Conservation (phyloP, 2,797 vertebrate genomes). For the Anguilla pacifica region DNA sequence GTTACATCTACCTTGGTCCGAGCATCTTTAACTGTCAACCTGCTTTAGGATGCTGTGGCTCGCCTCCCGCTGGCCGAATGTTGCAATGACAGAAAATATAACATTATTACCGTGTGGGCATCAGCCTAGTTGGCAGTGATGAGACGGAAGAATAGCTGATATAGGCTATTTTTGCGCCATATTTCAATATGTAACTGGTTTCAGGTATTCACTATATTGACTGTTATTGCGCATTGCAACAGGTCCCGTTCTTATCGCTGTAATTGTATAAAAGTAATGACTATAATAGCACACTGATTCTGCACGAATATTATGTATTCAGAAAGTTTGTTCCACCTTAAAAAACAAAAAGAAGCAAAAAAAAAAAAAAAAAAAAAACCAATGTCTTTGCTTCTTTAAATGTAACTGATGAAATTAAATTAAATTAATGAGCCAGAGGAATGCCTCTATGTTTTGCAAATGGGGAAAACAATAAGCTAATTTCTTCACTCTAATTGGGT, state of each 20-base stretch:
- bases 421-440: background rate
- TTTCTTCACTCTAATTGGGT: background rate
- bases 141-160: background rate
- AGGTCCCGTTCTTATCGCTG: background rate
- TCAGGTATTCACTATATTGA: background rate
- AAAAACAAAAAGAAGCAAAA: background rate
- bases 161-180: background rate
- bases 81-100: constrained; percentile 18
- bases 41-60: constrained; percentile 36
- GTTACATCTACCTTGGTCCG: background rate
- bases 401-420: background rate
- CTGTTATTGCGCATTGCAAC: background rate
- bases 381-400: background rate
- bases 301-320: background rate
- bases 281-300: background rate
- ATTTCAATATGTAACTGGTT: background rate
- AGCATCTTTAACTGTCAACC: background rate
- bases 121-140: background rate
- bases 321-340: background rate
- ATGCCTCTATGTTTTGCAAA: background rate
- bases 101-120: background rate
- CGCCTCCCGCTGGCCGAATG: constrained; percentile 64
- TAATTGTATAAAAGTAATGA: background rate
- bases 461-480: background rate
- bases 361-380: background rate